Conservation (phyloP, 2,797 vertebrate species). For the Falco novaeseelandiae region DNA sequence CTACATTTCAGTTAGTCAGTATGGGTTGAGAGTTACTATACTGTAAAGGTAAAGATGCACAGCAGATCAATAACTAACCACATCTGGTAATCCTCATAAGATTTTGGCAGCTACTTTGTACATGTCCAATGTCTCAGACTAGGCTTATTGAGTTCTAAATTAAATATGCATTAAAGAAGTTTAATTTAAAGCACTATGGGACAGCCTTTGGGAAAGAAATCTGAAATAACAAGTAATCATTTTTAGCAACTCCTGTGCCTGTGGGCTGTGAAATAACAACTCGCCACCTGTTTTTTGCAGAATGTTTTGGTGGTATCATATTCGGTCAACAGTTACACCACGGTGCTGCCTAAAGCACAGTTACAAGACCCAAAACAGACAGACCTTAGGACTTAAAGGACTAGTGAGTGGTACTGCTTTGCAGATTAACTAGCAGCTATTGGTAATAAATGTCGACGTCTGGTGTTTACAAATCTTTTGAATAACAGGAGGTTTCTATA, state of each 20-base stretch:
- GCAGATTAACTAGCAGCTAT: not conserved
- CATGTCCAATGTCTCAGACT: not conserved
- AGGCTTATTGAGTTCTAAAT: slow-evolving; percentile 32
- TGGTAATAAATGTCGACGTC: not conserved
- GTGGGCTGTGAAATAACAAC: slow-evolving; percentile 42
- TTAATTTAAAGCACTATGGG: slow-evolving; percentile 24
- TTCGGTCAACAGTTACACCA: not conserved
- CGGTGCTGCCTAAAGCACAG: not conserved
- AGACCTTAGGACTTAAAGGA: not conserved
- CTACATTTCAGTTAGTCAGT: not conserved
- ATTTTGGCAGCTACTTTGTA: slow-evolving; percentile 3
- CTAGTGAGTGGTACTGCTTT: not conserved
- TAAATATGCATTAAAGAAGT: slow-evolving; percentile 10
- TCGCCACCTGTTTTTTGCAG: slow-evolving; percentile 35
- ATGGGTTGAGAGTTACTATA: not conserved
- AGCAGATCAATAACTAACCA: not conserved
- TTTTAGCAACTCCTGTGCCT: slow-evolving; percentile 44
- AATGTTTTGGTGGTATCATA: not conserved
- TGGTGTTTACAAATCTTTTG: not conserved
- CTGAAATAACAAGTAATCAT: slow-evolving; percentile 29
- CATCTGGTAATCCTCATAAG: not conserved
- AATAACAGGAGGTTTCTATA: not conserved
- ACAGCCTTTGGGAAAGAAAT: not conserved
- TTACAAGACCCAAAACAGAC: not conserved
- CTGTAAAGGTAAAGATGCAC: not conserved